Base-by-base conservation (phyloP, 2,888 invertebrate genomes). In the Tetheella fluctuosa region DNA sequence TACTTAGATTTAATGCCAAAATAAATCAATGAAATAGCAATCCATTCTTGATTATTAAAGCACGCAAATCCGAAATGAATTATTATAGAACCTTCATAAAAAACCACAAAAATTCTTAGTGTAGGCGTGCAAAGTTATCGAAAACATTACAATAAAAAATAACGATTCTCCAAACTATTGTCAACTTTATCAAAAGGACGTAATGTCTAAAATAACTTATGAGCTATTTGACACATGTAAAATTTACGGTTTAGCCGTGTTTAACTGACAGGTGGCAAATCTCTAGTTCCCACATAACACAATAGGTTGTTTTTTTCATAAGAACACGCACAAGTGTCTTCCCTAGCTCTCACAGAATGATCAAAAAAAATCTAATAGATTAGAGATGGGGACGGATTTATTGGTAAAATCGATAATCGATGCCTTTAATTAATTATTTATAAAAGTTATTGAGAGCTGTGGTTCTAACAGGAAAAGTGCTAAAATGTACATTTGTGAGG, bases 241-340 rank as follows among this genome's bases (percentile, higher is more conserved):
- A 34, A 28, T 53, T 17, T 54, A 60, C 56, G 60, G 6, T 20
- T 6, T 48, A 20, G 20, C 48, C 63, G 63, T 64, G 59, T 57
- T 67, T 57, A 57, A 55, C 59, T 60, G 73, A 80, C 88, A 88
- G 88, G 88, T 89, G 88, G 81, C 76, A 78, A 76, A 77, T 76
- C 74, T 80, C 78, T 75, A 74, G 77, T 86, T 89, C 88, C 85
- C 89, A 88, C 83, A 76, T 62, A 67, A 34, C 66, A 88, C 84
- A 88, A 86, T 84, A 64, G 70, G 58, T 34, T 34, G 12, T 70
- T 77, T 81, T 83, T 84, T 80, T 77, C 71, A 66, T 63, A 48
- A 64, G 62, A 70, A 67, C 67, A 72, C 67, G 69, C 73, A 69
- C 73, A 77, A 83, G 81, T 80, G 78, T 73, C 79, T 80, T 81